A percentile compares a stretch with the other conserved stretches of the same genome.
Evolutionary conservation across 2,888 invertebrate genomes (phyloP).

Genomic region (Stenolophus ochropezus): DNA sequence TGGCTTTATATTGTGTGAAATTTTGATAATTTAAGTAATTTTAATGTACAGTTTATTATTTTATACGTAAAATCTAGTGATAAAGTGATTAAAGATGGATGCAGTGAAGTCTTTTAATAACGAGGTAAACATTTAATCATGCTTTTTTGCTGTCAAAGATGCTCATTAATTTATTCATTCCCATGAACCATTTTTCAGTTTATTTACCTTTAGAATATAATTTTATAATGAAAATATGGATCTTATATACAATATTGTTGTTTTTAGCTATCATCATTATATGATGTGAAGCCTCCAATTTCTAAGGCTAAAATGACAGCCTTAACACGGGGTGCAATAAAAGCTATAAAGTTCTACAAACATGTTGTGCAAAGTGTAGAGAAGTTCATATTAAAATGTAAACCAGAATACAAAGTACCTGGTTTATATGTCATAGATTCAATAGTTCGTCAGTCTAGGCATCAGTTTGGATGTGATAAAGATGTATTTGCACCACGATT

Average conservation of each 20-base stretch:
- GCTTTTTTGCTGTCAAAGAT: conserved; percentile 9
- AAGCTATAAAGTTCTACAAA: conserved; percentile 99
- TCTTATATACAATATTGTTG: conserved; percentile 51
- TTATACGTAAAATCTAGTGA: conserved; percentile 38
- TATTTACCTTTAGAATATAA: conserved; percentile 2
- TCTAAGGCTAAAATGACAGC: conserved; percentile 99
- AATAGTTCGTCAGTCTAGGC: conserved; percentile 96
- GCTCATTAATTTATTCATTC: conserved; percentile 28
- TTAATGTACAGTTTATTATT: conserved; percentile 50
- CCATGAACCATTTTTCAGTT: background rate
- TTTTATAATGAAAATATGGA: background rate
- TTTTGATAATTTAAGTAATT: conserved; percentile 46
- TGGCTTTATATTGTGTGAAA: conserved; percentile 56
- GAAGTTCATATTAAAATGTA: conserved; percentile 99
- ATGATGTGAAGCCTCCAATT: conserved; percentile 97
- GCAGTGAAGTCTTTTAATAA: conserved; percentile 91
- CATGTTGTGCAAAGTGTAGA: conserved; percentile 99
- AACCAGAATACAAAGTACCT: conserved; percentile 98
- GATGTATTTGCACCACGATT: conserved; percentile 99
- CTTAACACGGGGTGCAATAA: conserved; percentile 97
- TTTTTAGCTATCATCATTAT: conserved; percentile 95
- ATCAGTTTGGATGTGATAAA: conserved; percentile 97
- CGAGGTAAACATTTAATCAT: conserved; percentile 79
- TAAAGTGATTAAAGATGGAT: conserved; percentile 76
- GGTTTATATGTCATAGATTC: conserved; percentile 99